Evolutionary conservation across 2,888 invertebrate species (phyloP), one percentile per base, ranked within the genome.

Genomic region (Endotricha flammealis): DNA sequence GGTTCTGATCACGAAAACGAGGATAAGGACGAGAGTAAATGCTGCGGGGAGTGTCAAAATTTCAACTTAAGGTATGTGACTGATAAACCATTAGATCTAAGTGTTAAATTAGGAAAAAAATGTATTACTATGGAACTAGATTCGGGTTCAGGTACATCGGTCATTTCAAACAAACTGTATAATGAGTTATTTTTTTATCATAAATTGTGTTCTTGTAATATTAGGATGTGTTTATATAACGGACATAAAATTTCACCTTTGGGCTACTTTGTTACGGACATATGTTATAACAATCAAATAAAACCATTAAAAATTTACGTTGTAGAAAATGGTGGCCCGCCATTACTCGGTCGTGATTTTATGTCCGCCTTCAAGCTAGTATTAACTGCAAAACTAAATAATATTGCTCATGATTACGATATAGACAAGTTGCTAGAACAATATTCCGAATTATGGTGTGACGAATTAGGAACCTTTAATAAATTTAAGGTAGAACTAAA

Each of bases 181-280:
- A 14, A 12, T 5, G 14, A 40, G 5, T 14, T 20, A 9, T 52
- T 46, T 34, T 24, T 20, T 4, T 12, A 33, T 10, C 30, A 29
- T 6, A 16, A 12, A 9, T 22, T 48, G 24, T 10, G 12, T 13
- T 17, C 34, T 9, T 36, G 42, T 29, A 12, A 33, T 16, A 24
- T 48, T 10, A 52, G 36, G 39, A 47, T 52, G 39, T 53, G 53
- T 34, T 36, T 51, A 1, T 49, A 52, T 29, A 40, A 46, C n/a
- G 50, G 52, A 9, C 49, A n/a, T n/a, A n/a, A n/a, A n/a, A n/a
- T n/a, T n/a, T n/a, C n/a, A n/a, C n/a, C n/a, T n/a, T n/a, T n/a
- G 7, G 46, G 50, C 2, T 47, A 32, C 41, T 45, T 53, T 29
- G 7, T 1, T 1, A 12, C 20, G 2, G 8, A 38, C 8, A 29